Conservation (phyloP, 2,797 vertebrate genomes). For the Amphiprion clarkii region DNA sequence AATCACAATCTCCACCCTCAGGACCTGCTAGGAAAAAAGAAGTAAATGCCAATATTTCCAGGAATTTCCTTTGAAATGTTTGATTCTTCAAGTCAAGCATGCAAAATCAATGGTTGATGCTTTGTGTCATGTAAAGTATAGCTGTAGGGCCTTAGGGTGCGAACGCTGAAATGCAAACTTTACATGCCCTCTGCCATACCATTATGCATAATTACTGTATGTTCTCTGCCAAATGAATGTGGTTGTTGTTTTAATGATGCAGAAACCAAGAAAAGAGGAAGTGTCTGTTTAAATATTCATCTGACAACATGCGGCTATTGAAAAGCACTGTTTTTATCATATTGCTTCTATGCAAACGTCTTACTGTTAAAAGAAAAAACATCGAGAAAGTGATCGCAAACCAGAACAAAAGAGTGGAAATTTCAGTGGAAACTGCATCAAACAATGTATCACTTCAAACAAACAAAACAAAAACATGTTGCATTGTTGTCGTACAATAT, state of each 20-base stretch:
- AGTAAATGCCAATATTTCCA: constrained; percentile 86
- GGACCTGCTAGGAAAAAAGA: constrained; percentile 50
- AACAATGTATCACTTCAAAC: constrained; percentile 61
- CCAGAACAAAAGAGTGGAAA: constrained; percentile 40
- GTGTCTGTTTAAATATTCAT: constrained; percentile 48
- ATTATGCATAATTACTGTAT: constrained; percentile 54
- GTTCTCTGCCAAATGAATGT: constrained; percentile 53
- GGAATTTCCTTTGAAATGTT: constrained; percentile 71
- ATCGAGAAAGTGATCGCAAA: constrained; percentile 10
- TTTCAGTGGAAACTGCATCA: constrained; percentile 56
- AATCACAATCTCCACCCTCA: constrained; percentile 29
- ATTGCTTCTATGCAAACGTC: constrained; percentile 17
- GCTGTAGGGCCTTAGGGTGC: constrained; percentile 38
- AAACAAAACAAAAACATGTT: constrained; percentile 70
- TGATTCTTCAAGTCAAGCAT: constrained; percentile 76
- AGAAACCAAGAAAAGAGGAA: constrained; percentile 27
- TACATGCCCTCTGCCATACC: constrained; percentile 42
- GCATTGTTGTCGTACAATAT: constrained; percentile 77
- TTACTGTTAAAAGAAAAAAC: constrained; percentile 14
- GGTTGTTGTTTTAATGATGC: constrained; percentile 54
- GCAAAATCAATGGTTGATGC: constrained; percentile 66
- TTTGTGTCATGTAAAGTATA: constrained; percentile 51
- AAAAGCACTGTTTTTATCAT: constrained; percentile 13
- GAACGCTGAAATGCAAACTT: constrained; percentile 63
- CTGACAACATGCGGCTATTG: not conserved